phyloP scores from a whole-genome alignment of 2,888 invertebrate genomes.

The Linnaemya tessellans region DNA sequence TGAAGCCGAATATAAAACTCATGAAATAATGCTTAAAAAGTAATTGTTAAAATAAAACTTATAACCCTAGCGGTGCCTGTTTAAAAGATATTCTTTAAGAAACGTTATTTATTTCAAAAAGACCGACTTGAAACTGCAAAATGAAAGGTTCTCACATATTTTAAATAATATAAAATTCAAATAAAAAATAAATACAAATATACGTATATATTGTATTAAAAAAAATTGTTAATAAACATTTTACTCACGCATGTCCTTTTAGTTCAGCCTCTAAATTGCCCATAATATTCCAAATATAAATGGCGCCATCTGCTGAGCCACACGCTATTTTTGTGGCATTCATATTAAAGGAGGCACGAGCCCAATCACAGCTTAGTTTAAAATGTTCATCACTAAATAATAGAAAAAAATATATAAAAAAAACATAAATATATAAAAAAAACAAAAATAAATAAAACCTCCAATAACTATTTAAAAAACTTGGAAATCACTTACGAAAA shows the following conservation, averaged over 20 bases:
- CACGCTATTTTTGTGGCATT: constrained; percentile 94
- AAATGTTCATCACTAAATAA: constrained; percentile 94
- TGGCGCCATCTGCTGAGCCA: constrained; percentile 95
- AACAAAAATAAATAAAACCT: neutral
- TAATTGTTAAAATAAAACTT: too few relatives aligned
- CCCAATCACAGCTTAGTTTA: constrained; percentile 97
- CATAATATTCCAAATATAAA: constrained; percentile 95
- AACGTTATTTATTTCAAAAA: too few relatives aligned
- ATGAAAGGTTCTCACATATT: too few relatives aligned
- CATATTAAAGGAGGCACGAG: constrained; percentile 95
- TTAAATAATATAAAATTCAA: neutral
- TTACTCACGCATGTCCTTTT: constrained; percentile 91
- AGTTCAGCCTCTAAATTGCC: constrained; percentile 90
- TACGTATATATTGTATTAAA: too few relatives aligned
- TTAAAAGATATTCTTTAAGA: too few relatives aligned
- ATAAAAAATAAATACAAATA: too few relatives aligned
- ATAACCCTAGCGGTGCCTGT: too few relatives aligned
- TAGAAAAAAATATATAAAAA: constrained; percentile 46
- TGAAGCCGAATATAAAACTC: too few relatives aligned
- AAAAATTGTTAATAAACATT: neutral
- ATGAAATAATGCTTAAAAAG: too few relatives aligned
- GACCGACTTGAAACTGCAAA: neutral
- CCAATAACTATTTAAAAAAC: neutral
- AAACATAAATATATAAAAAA: neutral
- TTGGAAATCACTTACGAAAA: constrained; percentile 88